phyloP scores from a whole-genome alignment of 2,797 vertebrate species.

The Chiloscyllium punctatum region DNA sequence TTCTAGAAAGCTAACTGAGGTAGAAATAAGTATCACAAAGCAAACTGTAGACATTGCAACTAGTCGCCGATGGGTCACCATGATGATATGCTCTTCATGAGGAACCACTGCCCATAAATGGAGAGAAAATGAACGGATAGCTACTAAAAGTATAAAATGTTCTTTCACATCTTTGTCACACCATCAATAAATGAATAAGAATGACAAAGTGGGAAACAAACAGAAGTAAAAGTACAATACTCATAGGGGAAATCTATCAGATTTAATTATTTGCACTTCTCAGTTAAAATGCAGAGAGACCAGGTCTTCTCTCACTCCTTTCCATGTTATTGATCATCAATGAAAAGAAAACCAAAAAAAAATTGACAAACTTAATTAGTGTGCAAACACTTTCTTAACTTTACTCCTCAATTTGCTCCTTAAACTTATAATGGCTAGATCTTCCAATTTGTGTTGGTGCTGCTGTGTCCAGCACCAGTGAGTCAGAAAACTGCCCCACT shows the following conservation, averaged over 20 bases:
- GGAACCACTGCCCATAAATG: neutral
- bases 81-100: neutral
- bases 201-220: neutral
- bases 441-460: no score
- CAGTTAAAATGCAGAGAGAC: neutral
- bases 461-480: no score
- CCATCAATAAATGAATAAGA: neutral
- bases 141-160: no score
- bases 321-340: neutral
- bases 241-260: neutral
- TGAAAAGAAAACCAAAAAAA: neutral
- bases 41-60: neutral
- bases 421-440: neutral
- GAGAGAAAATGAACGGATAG: neutral
- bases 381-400: neutral
- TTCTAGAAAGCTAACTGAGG: neutral
- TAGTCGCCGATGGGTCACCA: no score
- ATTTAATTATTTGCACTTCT: neutral
- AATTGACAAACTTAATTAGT: neutral
- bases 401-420: neutral
- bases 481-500: no score
- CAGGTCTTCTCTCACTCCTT: neutral
- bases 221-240: neutral
- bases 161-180: neutral
- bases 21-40: neutral